Evolutionary conservation across 2,113 vertebrate genomes (phyloP).

Genomic region (Oxyura jamaicensis): DNA sequence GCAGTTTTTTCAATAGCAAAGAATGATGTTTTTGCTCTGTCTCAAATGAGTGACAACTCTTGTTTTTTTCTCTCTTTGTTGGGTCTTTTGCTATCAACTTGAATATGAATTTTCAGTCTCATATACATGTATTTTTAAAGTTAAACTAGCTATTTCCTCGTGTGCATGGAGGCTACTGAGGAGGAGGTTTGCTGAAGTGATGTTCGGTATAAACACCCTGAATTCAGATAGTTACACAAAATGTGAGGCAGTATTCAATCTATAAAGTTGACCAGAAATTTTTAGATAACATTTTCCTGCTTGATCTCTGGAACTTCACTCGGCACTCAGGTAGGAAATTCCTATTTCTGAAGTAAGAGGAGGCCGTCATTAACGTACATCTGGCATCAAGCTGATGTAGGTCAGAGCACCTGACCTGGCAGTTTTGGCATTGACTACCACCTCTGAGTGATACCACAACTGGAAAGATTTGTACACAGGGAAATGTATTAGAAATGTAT

Average conservation of each 20-base stretch:
- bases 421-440: neutral
- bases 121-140: neutral
- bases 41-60: neutral
- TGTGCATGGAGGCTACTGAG: neutral
- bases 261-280: neutral
- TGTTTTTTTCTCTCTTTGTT: neutral
- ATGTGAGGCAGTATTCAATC: neutral
- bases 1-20: constrained; percentile 4
- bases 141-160: constrained; percentile 17
- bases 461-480: neutral
- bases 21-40: neutral
- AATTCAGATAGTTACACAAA: neutral
- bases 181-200: neutral
- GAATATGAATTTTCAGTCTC: neutral
- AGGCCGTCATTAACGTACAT: neutral
- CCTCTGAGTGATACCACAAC: neutral
- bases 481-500: neutral
- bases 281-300: neutral
- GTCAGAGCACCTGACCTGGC: neutral
- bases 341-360: neutral
- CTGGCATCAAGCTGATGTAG: neutral
- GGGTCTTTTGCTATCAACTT: neutral
- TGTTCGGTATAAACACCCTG: neutral
- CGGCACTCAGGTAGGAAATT: neutral
- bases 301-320: neutral